Conservation (phyloP, 2,888 invertebrate species). For the Periphyllus acericola region DNA sequence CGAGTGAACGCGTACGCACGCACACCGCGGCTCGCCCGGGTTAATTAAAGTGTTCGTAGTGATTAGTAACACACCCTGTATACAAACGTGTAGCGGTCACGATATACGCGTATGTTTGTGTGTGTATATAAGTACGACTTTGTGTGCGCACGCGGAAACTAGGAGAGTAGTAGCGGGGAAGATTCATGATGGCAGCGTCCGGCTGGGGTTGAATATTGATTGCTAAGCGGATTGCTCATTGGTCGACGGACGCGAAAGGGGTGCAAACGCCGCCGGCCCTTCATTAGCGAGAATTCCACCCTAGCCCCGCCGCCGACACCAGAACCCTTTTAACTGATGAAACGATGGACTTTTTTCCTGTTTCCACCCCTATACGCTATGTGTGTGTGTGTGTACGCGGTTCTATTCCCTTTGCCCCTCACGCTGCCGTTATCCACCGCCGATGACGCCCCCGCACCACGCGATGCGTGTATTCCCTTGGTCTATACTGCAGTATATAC, state of each 20-base stretch:
- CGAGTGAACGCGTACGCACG: not conserved
- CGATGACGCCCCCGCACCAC: conserved; percentile 9
- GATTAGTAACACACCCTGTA: conserved; percentile 39
- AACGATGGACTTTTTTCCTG: conserved; percentile 52
- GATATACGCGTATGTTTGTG: too few relatives aligned
- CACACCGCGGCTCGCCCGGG: not conserved
- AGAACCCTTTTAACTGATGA: conserved; percentile 62
- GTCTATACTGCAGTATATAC: conserved; percentile 3
- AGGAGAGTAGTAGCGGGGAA: conserved; percentile 25
- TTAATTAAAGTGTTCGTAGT: conserved; percentile 47
- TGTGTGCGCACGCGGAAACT: not conserved
- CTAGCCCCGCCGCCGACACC: conserved; percentile 10
- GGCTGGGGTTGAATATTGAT: conserved; percentile 61
- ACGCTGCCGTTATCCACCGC: not conserved
- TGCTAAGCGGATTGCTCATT: conserved; percentile 62
- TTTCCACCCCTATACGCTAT: conserved; percentile 31
- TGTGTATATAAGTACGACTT: not conserved
- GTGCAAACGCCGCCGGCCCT: conserved; percentile 61
- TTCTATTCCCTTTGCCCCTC: conserved; percentile 18
- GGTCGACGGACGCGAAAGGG: conserved; percentile 60
- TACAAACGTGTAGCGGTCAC: conserved; percentile 3
- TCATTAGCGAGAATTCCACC: conserved; percentile 60
- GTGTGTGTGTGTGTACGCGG: not conserved
- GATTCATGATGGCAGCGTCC: conserved; percentile 62
- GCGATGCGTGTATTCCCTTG: conserved; percentile 23